Evolutionary conservation across 1,140 invertebrate species (phyloP), one percentile per base, ranked within the genome.

Genomic region (Zelostemma sp.): DNA sequence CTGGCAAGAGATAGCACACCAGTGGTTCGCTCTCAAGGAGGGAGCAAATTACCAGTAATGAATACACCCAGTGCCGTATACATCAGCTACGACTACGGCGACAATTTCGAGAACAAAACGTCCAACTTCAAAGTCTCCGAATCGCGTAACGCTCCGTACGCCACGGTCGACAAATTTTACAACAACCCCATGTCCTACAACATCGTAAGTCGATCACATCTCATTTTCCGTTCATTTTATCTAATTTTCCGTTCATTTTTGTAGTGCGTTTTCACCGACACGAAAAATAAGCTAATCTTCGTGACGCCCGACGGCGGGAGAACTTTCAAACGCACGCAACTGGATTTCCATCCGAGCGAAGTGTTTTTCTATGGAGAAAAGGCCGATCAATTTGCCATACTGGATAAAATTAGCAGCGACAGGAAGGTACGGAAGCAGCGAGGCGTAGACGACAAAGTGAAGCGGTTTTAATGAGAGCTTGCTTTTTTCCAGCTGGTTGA

Each of bases 1-100:
- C 83, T 96, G 46, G 93, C 94, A 1, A 87, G 91, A 76, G 91
- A 94, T 77, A 89, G 89, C 12, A 83, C 84, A 48, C 86, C 86
- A 12, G 74, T 81, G 12, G 74, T 80, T 5, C 56, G 75, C 6
- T 68, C 66, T 6, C 68, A 71, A 19, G 65, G 63, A 49, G 33
- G 56, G 6, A 72, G 75, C 45, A 85, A 84, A 68, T 81, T 82
- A 25, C 62, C 76, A 1, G 62, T 80, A 48, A 66, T 66, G 43
- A 84, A 82, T 50, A 88, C 77, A 68, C 89, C 91, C 55, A 94
- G 91, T 40, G 88, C 91, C 28, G 88, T 96, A 3, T 96, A 91
- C 76, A 92, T 96, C 70, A 96, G 95, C 15, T 91, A 93, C 79
- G 90, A 96, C 82, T 95, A 96, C 85, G 95, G 95, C 0, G 89